Base-by-base conservation (phyloP, 1,140 invertebrate species). In the Caerostris darwini region DNA sequence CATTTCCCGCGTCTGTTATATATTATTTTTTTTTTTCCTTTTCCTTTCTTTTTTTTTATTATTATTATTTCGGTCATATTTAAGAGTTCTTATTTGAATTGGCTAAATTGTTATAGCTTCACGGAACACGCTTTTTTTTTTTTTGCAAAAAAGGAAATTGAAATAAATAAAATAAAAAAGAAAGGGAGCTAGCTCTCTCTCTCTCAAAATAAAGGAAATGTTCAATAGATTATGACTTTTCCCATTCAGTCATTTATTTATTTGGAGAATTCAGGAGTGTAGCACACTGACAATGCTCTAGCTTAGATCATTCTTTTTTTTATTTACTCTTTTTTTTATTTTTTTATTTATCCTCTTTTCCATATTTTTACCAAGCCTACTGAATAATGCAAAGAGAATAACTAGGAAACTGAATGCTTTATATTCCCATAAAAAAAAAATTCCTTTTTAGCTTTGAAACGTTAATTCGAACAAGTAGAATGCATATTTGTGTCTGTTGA, bases 61-160 rank as follows among this genome's bases (percentile, higher is more conserved):
- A 14, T 85, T 64, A 7, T 34, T 88, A 34, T 34, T 19, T 17
- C 7, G 69, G 85, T 81, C 92, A 88, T 81, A 93, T 85, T 69
- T 93, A 93, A 93, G 86, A 77, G 92, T 88, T 93, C 85, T 93
- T 93, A 93, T 93, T 93, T 93, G 92, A 93, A 93, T 93, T 93
- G 92, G 56, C 92, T 88, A 93, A 93, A 93, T 93, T 93, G 92
- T 93, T 88, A 93, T 93, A 59, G 92, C 85, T 93, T 77, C 85
- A 77, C 50, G 64, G 58, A 67, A 71, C 90, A 92, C 57, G 61
- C 57, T 54, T 12, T 50, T 14, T 17, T 12, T n/a, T 19, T 8
- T 81, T 57, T 85, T 10, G 8, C 8, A 54, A n/a, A n/a, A n/a
- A 57, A 71, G 86, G 71, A 88, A 88, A 88, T 88, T 88, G 85